Evolutionary conservation across 2,113 vertebrate genomes (phyloP), one percentile per base, ranked within the genome.

Genomic region (Mirza zaza): DNA sequence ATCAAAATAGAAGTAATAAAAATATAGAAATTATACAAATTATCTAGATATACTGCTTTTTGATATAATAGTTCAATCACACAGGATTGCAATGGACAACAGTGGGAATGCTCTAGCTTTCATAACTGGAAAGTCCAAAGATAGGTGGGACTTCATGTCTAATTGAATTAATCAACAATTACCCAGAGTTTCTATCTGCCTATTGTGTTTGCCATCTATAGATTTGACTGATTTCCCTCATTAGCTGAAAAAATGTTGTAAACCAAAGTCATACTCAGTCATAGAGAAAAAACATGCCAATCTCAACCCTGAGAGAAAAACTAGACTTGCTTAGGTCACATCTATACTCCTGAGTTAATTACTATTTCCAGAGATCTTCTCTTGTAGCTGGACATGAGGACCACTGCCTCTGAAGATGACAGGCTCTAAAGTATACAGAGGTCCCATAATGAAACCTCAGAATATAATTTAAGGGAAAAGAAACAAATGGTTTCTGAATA

Each of bases 1-100:
- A 86, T 70, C 32, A 93, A 96, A 96, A 90, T 73, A 86, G 9
- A 86, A 17, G 12, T 32, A 93, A 86, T 70, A 48, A 68, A 83
- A 88, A 80, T 20, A 70, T 32, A 81, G 27, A 97, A 97, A 32
- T 52, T 59, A 0, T 1, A 59, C 61, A 67, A 70, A 45, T 91
- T 89, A 84, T 73, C 63, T 59, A 11, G 59, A 86, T 32, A 73
- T 85, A 61, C 5, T 63, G 1, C 3, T 61, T 94, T 94, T 90
- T 61, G 93, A 75, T 86, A 21, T 70, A 94, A 76, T 65, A 63
- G 70, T 76, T 90, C 29, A 77, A 52, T 57, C 36, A 32, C 2
- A 95, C 70, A 88, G 29, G n/a, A 39, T 48, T 94, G 13, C 9
- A 27, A 6, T 96, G n/a, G 23, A 57, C 1, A 70, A 55, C n/a